Evolutionary conservation across 1,140 invertebrate species (phyloP), one percentile per base, ranked within the genome.

Genomic region (Sitophilus oryzae): DNA sequence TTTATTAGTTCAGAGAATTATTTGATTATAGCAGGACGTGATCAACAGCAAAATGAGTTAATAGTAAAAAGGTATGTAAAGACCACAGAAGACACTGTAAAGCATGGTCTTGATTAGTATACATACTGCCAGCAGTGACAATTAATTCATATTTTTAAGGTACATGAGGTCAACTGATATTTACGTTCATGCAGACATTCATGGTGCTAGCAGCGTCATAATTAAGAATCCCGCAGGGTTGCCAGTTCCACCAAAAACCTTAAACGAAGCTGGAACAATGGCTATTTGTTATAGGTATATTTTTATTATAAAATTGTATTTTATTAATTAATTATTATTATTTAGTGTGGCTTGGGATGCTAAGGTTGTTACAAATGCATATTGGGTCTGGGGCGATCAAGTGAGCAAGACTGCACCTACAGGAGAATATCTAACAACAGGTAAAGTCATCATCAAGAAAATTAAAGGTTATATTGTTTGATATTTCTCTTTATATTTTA

Each of bases 1-100:
- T 99, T 98, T 72, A 94, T 99, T 59, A 93, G 89, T 22, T 96
- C 95, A 0, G 97, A 99, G 74, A 97, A 98, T 75, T 99, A 93
- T 77, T 72, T 98, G 74, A 84, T 99, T 34, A 91, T 99, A 68
- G 96, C 86, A 49, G 97, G 97, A 14, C 78, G 94, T 62, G 97
- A 99, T 79, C 89, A 93, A 59, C 93, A 97, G 59, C 96, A 99
- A 75, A 99, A 99, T 75, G 96, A 99, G 74, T 64, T 98, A 21
- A 82, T 99, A 58, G 96, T 99, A 1, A 98, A 98, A 72, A 80
- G 89, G 56, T 68, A 53, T 22, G 16, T 2, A 5, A 36, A 11
- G 8, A 9, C 25, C 9, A 10, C 8, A 21, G 19, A 20, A 22
- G 43, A 20, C 18, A 20, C 20, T 6, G 5, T 30, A 18, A 34